Base-by-base conservation (phyloP, 1,140 invertebrate genomes). In the Carposina sasakii region DNA sequence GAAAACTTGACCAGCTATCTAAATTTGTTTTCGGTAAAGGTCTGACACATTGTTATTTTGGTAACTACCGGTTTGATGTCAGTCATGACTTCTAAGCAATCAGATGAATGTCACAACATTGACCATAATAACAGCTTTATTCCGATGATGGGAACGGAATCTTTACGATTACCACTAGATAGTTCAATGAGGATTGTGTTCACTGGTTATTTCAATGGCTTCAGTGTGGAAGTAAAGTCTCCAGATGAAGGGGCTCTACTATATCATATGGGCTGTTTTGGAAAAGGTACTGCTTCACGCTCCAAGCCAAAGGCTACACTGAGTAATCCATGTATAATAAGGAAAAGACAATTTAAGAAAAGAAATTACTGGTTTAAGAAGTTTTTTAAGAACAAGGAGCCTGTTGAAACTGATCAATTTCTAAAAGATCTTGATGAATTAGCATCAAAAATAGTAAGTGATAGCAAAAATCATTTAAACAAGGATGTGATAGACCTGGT, bases 251-350 rank as follows among this genome's bases (percentile, higher is more conserved):
- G 92, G 63, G 74, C 78, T 60, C 75, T 83, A 2, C 57, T 93
- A 4, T 86, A 91, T 76, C 88, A 89, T 22, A 92, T 90, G 87
- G 92, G 92, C 8, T 91, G 86, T 72, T 94, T 91, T 84, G 92
- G 92, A 1, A 93, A 93, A 86, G 91, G 91, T 22, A 89, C 88
- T 23, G 66, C 87, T 9, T 92, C 90, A 0, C 83, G 88, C 30
- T 88, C 89, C 24, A 86, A 84, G 56, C 91, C 91, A 22, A 71
- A 71, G 20, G 84, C 85, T 60, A 72, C 77, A 10, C 53, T 71
- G 53, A 48, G 49, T 31, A 76, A 75, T 28, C 86, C 85, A 17
- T 71, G 75, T 23, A 70, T 90, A 48, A 70, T 90, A 48, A 70
- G 84, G 45, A 83, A 86, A 37, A 84, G 88, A 53, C 89, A 90